Conservation (phyloP, 2,797 vertebrate species). For the Sebastes hubbsi region DNA sequence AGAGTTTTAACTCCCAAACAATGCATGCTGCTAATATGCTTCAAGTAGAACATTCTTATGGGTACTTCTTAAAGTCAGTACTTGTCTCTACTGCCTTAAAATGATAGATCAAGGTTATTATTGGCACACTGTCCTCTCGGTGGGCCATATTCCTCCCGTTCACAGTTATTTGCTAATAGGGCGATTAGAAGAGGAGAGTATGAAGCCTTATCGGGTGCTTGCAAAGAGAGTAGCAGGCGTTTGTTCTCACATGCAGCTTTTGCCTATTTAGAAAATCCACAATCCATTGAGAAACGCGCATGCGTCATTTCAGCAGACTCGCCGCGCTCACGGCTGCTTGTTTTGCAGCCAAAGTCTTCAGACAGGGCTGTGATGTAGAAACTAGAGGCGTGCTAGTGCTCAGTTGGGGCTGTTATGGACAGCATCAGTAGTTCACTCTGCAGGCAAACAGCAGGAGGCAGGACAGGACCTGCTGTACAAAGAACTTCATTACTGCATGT, state of each 20-base stretch:
- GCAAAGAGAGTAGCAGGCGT: background rate
- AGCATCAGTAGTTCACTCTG: conserved; percentile 3
- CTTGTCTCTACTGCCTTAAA: background rate
- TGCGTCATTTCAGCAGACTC: background rate
- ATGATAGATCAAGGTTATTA: background rate
- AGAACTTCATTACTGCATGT: background rate
- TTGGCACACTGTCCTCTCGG: background rate
- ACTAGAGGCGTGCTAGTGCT: background rate
- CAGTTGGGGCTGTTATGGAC: background rate
- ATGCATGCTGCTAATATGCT: background rate
- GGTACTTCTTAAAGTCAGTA: background rate
- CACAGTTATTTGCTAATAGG: background rate
- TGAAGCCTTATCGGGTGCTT: background rate
- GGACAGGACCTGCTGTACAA: conserved; percentile 1
- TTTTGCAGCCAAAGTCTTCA: background rate
- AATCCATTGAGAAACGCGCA: background rate
- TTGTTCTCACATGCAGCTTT: background rate
- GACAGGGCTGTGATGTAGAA: background rate
- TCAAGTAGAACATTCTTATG: background rate
- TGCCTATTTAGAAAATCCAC: background rate
- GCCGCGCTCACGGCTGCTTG: background rate
- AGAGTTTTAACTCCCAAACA: background rate
- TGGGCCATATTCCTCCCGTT: background rate
- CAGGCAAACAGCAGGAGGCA: conserved; percentile 27
- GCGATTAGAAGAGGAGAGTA: background rate